Conservation (phyloP, 2,797 vertebrate genomes). For the Telmatherina bonti region DNA sequence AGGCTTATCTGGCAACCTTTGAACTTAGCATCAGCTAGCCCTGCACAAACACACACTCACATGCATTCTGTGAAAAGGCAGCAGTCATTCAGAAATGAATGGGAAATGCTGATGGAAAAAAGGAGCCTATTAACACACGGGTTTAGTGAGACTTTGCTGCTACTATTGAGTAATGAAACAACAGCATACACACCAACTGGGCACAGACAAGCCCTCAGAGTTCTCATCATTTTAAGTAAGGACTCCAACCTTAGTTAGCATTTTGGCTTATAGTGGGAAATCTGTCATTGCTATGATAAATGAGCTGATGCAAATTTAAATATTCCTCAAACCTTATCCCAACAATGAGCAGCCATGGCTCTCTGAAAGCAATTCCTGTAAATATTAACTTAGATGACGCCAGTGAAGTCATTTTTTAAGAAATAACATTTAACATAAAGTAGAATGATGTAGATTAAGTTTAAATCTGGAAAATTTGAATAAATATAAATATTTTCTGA, state of each 20-base stretch:
- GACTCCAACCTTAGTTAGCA: not conserved
- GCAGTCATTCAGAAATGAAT: not conserved
- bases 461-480: not conserved
- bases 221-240: not conserved
- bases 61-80: not conserved
- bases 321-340: not conserved
- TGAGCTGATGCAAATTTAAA: not conserved
- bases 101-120: not conserved
- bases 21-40: slow-evolving; percentile 54
- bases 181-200: not conserved
- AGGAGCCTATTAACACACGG: not conserved
- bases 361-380: not conserved
- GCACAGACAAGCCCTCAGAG: not conserved
- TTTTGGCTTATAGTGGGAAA: too few relatives aligned
- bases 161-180: not conserved
- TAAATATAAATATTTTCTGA: not conserved
- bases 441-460: not conserved
- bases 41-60: slow-evolving; percentile 9
- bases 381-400: not conserved
- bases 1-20: slow-evolving; percentile 69
- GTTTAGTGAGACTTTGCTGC: not conserved
- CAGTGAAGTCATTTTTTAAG: not conserved
- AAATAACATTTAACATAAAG: not conserved
- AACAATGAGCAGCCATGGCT: too few relatives aligned
- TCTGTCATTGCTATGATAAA: too few relatives aligned